Percentiles rank a stretch among this genome's conserved stretches.
Conservation (phyloP, 2,797 vertebrate species). For the Aeoliscus strigatus region DNA sequence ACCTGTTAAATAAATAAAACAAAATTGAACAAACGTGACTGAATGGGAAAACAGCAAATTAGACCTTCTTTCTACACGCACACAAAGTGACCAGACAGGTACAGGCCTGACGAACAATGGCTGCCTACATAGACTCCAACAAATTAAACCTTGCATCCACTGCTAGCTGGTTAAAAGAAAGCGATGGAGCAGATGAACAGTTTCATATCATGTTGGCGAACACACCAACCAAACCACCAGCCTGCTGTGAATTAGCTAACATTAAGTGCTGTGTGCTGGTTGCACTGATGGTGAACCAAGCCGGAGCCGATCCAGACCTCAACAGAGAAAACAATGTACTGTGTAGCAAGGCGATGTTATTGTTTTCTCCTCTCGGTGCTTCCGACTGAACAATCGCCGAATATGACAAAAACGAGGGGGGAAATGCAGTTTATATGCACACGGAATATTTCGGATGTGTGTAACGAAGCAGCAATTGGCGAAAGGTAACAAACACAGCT, state of each 20-base stretch:
- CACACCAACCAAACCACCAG: conserved; percentile 4
- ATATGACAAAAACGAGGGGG: background rate
- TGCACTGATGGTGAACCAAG: conserved; percentile 58
- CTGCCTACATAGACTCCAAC: conserved; percentile 61
- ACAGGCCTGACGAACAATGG: conserved; percentile 70
- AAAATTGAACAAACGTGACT: conserved; percentile 3
- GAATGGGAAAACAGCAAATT: background rate
- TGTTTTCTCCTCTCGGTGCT: conserved; percentile 52
- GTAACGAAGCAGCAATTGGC: conserved; percentile 7
- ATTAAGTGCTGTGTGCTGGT: conserved; percentile 22
- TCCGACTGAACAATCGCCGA: conserved; percentile 22
- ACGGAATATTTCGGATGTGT: background rate
- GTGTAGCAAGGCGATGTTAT: conserved; percentile 59
- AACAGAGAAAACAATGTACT: conserved; percentile 66
- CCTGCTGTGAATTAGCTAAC: conserved; percentile 32
- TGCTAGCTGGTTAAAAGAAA: conserved; percentile 20
- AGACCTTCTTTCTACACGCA: conserved; percentile 20
- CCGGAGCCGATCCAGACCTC: conserved; percentile 47
- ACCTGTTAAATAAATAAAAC: conserved; percentile 64
- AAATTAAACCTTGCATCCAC: conserved; percentile 40
- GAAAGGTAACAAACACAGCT: conserved; percentile 27
- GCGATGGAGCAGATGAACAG: conserved; percentile 14
- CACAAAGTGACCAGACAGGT: conserved; percentile 40
- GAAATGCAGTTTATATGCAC: conserved; percentile 15
- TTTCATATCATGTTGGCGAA: conserved; percentile 8